Evolutionary conservation across 2,888 invertebrate species (phyloP), one percentile per base, ranked within the genome.

Genomic region (Drosophila niveifrons): DNA sequence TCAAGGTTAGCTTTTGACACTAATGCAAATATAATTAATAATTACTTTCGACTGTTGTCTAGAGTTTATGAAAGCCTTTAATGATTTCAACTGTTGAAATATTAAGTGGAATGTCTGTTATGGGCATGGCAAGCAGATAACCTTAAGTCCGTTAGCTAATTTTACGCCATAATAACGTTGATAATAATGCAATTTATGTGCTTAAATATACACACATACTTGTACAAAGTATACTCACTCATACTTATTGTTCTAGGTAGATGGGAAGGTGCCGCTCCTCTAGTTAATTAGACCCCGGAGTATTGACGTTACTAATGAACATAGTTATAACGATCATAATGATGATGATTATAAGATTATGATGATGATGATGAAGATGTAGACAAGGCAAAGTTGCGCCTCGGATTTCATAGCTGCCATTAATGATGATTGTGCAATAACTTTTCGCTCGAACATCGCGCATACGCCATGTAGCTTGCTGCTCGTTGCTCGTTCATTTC

Each of bases 151-250:
- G 36, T 50, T 52, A 55, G 47, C 41, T 56, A 74, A 71, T 66
- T 67, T 58, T 55, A 36, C 47, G 28, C 41, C 62, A 65, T 58
- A 68, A 66, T 66, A 62, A 68, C 61, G 58, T 43, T 44, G 65
- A 79, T 73, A 68, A 73, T 76, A 79, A 76, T 79, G 70, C 70
- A 73, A 79, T 78, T 75, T 75, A 46, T 57, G 56, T 46, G 63
- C 48, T 51, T 18, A 52, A 65, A 39, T 46, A 75, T 61, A 43
- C 41, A 58, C 51, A 59, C 62, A 51, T 34, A 50, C 48, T 48
- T n/a, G n/a, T n/a, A 23, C 23, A 23, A 6, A 1, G 6, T 23
- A 23, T 23, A 23, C 23, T 23, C 23, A 23, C 23, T 23, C 23
- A 23, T 13, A 18, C 36, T 15, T 8, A n/a, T n/a, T 18, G 43